A percentile compares a stretch with the other conserved stretches of the same genome.
Conservation (phyloP, 1,140 invertebrate species). For the Bicyclus anynana region DNA sequence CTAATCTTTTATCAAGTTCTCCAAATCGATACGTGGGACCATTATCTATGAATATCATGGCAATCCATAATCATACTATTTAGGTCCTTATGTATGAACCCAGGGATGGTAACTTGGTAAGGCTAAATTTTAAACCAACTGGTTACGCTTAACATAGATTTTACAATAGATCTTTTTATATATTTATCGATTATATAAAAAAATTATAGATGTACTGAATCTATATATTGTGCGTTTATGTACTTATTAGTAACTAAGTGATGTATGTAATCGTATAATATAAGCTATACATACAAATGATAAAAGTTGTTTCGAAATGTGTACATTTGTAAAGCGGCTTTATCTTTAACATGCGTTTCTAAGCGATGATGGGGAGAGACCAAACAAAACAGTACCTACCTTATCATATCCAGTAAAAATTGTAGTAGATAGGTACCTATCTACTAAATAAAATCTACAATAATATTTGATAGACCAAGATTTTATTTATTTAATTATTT, state of each 20-base stretch:
- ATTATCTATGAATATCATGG: conserved; percentile 67
- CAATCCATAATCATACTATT: conserved; percentile 62
- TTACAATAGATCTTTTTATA: conserved; percentile 69
- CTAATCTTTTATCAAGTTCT: conserved; percentile 37
- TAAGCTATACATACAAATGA: not conserved
- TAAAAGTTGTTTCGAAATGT: not conserved
- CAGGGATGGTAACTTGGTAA: conserved; percentile 61
- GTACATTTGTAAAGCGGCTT: no score
- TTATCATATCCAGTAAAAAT: no score
- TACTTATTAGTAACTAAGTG: conserved; percentile 32
- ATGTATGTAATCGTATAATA: conserved; percentile 21
- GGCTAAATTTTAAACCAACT: conserved; percentile 57
- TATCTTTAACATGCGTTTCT: no score
- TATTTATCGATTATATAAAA: conserved; percentile 59
- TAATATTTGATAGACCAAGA: no score
- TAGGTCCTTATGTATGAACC: conserved; percentile 55
- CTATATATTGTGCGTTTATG: conserved; percentile 65
- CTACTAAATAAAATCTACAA: no score
- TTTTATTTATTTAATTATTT: no score
- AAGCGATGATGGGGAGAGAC: no score
- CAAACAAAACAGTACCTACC: no score
- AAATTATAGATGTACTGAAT: conserved; percentile 43
- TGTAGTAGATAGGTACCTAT: no score
- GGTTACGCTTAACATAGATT: conserved; percentile 72
- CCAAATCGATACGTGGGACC: conserved; percentile 63